These are phyloP conservation scores for Gonatopus flavifemur DNA, from an alignment of 1,140 invertebrate species.

Conservation along the genomic window DNA sequence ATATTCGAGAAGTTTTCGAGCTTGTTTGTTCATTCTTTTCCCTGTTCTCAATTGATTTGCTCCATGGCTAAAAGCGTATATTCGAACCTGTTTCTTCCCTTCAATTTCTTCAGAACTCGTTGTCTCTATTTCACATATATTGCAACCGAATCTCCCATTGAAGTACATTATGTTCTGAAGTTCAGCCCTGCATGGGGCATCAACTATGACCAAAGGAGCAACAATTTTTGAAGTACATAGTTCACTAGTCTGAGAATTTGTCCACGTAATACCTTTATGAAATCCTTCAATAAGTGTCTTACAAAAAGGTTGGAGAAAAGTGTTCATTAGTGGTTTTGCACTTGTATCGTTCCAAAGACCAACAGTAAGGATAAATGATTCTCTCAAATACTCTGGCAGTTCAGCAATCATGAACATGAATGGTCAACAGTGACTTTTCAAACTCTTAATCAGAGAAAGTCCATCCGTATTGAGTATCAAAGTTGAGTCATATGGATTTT, in stretches of 20 bases:
- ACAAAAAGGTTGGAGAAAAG: slow-evolving; percentile 12
- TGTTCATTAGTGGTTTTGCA: slow-evolving; percentile 14
- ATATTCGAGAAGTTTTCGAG: neutral
- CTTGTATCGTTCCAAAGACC: slow-evolving; percentile 15
- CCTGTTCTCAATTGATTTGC: slow-evolving; percentile 1
- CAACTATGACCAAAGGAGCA: slow-evolving; percentile 21
- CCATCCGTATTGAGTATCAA: slow-evolving; percentile 25
- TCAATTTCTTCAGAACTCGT: neutral
- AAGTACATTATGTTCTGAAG: slow-evolving; percentile 16
- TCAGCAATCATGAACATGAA: slow-evolving; percentile 22
- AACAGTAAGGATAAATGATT: slow-evolving; percentile 7
- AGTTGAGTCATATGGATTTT: slow-evolving; percentile 15
- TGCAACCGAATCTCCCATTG: slow-evolving; percentile 21
- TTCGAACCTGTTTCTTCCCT: neutral
- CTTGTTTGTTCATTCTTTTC: slow-evolving; percentile 11
- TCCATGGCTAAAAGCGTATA: neutral
- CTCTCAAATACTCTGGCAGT: slow-evolving; percentile 14
- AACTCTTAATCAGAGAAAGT: slow-evolving; percentile 12
- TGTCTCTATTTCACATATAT: slow-evolving; percentile 24
- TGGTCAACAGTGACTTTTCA: slow-evolving; percentile 24
- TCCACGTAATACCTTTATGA: slow-evolving; percentile 8
- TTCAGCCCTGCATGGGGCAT: slow-evolving; percentile 25
- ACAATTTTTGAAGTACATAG: slow-evolving; percentile 15
- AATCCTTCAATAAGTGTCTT: slow-evolving; percentile 3
- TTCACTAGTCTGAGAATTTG: slow-evolving; percentile 11